phyloP scores from a whole-genome alignment of 2,797 vertebrate species.

The Pelochelys cantorii region DNA sequence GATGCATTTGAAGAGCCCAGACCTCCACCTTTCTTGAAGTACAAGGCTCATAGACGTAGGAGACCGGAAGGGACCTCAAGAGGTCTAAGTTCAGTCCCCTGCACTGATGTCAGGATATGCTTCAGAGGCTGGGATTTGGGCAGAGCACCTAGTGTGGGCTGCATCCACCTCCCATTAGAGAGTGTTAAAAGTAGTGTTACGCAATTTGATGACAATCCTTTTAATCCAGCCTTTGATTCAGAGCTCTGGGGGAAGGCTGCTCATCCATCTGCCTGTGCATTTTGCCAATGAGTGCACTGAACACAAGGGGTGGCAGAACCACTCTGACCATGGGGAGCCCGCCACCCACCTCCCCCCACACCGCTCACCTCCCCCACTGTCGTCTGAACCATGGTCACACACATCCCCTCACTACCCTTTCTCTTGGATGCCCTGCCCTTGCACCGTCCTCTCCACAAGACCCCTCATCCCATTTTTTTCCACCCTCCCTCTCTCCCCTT shows the following conservation, averaged over 20 bases:
- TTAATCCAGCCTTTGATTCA: not conserved
- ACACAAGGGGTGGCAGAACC: not conserved
- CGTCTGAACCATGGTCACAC: no score
- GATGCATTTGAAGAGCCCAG: not conserved
- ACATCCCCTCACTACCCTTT: no score
- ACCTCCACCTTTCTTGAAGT: not conserved
- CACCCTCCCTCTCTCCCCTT: no score
- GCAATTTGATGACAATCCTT: not conserved
- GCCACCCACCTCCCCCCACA: no score
- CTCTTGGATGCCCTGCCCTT: no score
- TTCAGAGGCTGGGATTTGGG: slow-evolving; percentile 11
- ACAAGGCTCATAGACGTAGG: not conserved
- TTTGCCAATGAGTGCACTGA: not conserved
- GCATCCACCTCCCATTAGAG: not conserved
- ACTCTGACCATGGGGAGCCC: no score
- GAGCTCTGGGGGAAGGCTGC: not conserved
- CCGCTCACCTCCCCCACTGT: no score
- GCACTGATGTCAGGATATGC: not conserved
- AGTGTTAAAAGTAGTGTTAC: slow-evolving; percentile 16
- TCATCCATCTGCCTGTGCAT: not conserved
- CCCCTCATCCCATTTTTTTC: no score
- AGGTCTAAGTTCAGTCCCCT: no score
- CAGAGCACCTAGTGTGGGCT: not conserved
- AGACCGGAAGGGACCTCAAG: no score
- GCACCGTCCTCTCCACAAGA: no score